Base-by-base conservation (phyloP, 2,888 invertebrate species). In the Cephus sareptanus region DNA sequence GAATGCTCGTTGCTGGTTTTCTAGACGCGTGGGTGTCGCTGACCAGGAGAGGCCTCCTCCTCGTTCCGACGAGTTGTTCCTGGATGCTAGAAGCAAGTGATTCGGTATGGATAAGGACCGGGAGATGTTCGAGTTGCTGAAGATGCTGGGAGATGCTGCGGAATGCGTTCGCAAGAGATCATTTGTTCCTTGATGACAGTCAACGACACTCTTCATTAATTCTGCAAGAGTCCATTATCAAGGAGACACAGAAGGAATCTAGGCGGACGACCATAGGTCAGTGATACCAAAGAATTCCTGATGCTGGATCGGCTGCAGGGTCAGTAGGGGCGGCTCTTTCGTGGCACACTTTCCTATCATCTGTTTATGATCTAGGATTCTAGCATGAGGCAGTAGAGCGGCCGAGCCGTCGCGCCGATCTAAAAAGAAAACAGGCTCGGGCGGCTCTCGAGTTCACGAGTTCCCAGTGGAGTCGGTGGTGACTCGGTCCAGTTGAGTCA, bases 21-120 rank as follows among this genome's bases (percentile, higher is more conserved):
- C 9, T 30, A 70, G 70, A 70, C 30, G 70, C 70, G 70, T 70
- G 70, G 30, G 70, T 70, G 70, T 70, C 13, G 3, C 31, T 15
- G 70, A 15, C 3, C 30, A 15, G 33, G 70, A n/a, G 70, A 23
- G 70, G 30, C n/a, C 30, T 30, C 30, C 70, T 70, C 30, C 15
- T 70, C 30, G 6, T 33, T 70, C 30, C 70, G 70, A 33, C 30
- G 31, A 12, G 33, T 33, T 30, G 70, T 33, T 30, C 70, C 11
- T 6, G 1, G 31, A 77, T 81, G 80, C 78, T 78, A 76, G 73
- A 77, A 82, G 79, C 78, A 75, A 79, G 75, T 56, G 76, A 77
- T 81, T 79, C 76, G 75, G 70, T 73, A 76, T 73, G 78, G 78
- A 82, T 81, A 83, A 85, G 83, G 82, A 79, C 74, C 79, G 2